Conservation (phyloP, 37 sponge, comb jelly and placozoan species). For the Beroe ovata region DNA sequence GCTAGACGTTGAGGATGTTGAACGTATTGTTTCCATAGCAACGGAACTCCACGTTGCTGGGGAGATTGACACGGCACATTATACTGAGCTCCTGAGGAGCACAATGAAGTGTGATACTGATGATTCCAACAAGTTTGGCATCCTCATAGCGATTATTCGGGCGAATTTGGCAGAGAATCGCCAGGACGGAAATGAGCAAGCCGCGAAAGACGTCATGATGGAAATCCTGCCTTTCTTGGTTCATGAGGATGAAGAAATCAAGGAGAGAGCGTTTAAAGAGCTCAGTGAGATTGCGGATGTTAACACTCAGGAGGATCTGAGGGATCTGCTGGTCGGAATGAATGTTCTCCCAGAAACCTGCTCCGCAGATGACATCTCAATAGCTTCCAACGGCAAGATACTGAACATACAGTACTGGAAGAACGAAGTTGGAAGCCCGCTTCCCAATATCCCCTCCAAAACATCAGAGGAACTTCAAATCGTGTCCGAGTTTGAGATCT, state of each 20-base stretch:
- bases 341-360: not conserved
- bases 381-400: conserved; percentile 6
- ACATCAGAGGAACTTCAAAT: conserved; percentile 55
- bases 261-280: conserved; percentile 10
- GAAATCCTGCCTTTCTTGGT: conserved; percentile 44
- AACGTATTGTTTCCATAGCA: not conserved
- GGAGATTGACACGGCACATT: conserved; percentile 4
- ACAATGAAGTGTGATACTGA: conserved; percentile 2
- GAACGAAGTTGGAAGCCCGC: conserved; percentile 31
- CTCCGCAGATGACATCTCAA: not conserved
- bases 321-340: conserved; percentile 17
- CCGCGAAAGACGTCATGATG: conserved; percentile 22
- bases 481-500: conserved; percentile 53
- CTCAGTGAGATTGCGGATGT: conserved; percentile 34
- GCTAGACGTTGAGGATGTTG: not conserved
- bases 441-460: not conserved
- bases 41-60: not conserved
- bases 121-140: conserved; percentile 4
- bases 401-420: conserved; percentile 48
- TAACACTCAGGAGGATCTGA: conserved; percentile 30
- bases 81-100: conserved; percentile 21
- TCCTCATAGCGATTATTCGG: not conserved
- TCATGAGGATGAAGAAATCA: conserved; percentile 44
- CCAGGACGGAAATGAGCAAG: not conserved
- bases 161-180: not conserved